These are phyloP conservation scores for Lycia hirtaria DNA, from an alignment of 2,888 invertebrate genomes.

Conservation along the genomic window DNA sequence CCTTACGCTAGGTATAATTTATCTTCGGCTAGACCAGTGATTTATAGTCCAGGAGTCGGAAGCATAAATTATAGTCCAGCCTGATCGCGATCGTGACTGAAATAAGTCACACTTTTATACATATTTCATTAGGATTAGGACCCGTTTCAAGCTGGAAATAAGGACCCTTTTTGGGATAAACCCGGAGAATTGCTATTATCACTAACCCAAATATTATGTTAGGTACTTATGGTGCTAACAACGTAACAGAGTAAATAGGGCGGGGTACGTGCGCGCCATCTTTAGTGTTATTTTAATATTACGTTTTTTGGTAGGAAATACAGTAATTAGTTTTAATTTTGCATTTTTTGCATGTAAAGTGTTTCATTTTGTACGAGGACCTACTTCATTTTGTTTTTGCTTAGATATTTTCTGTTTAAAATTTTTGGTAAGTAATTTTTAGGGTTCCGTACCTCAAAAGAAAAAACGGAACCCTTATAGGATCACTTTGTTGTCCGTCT, in stretches of 20 bases:
- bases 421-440: no score
- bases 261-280: not conserved
- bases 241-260: slow-evolving; percentile 11
- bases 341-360: no score
- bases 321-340: no score
- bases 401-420: no score
- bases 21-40: slow-evolving; percentile 38
- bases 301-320: no score
- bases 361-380: no score
- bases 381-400: no score
- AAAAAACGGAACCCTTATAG: no score
- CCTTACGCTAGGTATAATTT: slow-evolving; percentile 35
- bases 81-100: slow-evolving; percentile 29
- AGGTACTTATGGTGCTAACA: slow-evolving; percentile 9
- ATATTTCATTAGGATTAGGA: slow-evolving; percentile 27
- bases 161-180: slow-evolving; percentile 19
- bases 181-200: slow-evolving; percentile 10
- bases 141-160: slow-evolving; percentile 15
- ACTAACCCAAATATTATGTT: slow-evolving; percentile 14
- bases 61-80: slow-evolving; percentile 35
- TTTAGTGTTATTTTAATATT: not conserved
- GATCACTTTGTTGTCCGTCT: no score
- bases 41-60: slow-evolving; percentile 35
- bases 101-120: slow-evolving; percentile 31
- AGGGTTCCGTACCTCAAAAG: no score